These are phyloP conservation scores for Potorous gilbertii DNA, from an alignment of 2,797 vertebrate species.

Conservation along the genomic window DNA sequence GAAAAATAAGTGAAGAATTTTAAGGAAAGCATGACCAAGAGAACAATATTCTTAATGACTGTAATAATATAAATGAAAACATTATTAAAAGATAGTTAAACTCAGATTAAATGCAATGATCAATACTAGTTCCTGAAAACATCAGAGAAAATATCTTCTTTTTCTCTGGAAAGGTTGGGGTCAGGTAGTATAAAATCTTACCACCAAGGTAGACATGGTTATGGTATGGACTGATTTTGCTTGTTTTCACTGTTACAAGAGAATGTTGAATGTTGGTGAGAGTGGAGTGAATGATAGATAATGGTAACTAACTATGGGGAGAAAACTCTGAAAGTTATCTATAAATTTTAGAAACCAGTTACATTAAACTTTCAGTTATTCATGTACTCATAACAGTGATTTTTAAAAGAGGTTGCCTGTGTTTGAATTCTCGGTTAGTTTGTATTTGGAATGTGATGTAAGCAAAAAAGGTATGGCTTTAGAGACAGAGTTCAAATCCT, in stretches of 20 bases:
- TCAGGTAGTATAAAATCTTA: not conserved
- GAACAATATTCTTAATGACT: not conserved
- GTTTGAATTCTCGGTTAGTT: not conserved
- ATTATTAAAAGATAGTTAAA: not conserved
- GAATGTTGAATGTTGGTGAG: not conserved
- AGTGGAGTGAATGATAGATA: not conserved
- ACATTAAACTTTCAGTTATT: constrained; percentile 29
- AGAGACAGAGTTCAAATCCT: not conserved
- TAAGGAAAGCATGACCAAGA: not conserved
- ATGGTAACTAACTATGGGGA: not conserved
- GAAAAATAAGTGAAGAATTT: not conserved
- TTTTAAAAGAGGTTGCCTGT: not conserved
- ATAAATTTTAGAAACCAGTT: constrained; percentile 7
- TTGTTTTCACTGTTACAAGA: not conserved
- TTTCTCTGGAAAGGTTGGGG: not conserved
- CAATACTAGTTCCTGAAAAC: not conserved
- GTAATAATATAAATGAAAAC: not conserved
- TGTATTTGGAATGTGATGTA: not conserved
- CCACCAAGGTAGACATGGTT: not conserved
- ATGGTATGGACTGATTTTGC: not conserved
- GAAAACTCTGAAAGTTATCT: not conserved
- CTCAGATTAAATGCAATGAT: not conserved
- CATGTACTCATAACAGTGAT: not conserved
- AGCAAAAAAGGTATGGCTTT: not conserved
- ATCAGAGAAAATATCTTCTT: not conserved